Conservation (phyloP, 2,888 invertebrate species). For the Uropetala carovei region DNA sequence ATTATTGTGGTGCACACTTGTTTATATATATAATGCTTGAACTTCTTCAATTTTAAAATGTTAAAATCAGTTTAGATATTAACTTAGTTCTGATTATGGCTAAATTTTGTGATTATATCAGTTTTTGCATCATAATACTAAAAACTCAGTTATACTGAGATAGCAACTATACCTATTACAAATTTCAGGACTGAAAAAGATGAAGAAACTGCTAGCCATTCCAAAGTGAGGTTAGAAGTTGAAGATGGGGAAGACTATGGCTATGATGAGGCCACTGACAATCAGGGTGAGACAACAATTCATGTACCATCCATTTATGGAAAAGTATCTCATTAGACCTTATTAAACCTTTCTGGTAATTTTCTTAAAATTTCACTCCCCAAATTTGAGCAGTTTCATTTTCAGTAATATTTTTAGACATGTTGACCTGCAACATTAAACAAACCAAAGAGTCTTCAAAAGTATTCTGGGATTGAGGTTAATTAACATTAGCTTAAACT, state of each 20-base stretch:
- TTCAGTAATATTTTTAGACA: conserved; percentile 16
- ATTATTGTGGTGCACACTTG: too few species aligned
- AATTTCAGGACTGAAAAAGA: conserved; percentile 81
- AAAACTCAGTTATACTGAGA: too few species aligned
- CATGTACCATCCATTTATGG: conserved; percentile 10
- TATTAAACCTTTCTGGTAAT: background rate
- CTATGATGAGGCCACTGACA: conserved; percentile 77
- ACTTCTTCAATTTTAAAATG: background rate
- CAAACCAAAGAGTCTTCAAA: background rate
- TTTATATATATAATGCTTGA: background rate
- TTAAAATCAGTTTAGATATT: too few species aligned
- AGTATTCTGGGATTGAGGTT: conserved; percentile 34
- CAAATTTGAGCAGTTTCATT: conserved; percentile 52
- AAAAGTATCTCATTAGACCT: background rate
- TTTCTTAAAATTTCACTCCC: conserved; percentile 13
- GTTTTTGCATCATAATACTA: too few species aligned
- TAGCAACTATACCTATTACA: too few species aligned
- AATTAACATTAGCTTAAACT: conserved; percentile 7
- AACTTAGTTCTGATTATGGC: background rate
- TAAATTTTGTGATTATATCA: background rate
- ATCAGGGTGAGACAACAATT: conserved; percentile 71
- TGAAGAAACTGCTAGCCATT: conserved; percentile 84
- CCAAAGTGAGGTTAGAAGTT: conserved; percentile 81
- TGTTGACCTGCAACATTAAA: background rate
- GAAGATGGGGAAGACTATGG: conserved; percentile 80